These are phyloP conservation scores for Eupithecia centaureata DNA, from an alignment of 2,888 invertebrate genomes.

Conservation along the genomic window DNA sequence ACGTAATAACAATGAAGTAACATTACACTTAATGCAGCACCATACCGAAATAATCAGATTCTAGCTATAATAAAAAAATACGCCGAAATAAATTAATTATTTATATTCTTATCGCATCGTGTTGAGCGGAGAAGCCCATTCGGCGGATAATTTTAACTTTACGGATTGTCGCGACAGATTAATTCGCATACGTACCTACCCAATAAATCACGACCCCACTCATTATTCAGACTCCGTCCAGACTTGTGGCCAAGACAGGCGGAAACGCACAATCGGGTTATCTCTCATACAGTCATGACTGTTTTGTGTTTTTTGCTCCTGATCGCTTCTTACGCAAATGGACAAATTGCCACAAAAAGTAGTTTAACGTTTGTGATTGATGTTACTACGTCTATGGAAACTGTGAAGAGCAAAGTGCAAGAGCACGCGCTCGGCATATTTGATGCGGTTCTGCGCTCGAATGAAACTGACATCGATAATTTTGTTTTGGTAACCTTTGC, in stretches of 20 bases:
- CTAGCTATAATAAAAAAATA: not conserved
- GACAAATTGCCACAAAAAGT: conserved; percentile 26
- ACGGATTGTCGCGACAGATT: not conserved
- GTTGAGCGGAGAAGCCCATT: not conserved
- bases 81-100: not conserved
- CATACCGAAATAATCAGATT: not conserved
- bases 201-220: not conserved
- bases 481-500: conserved; percentile 28
- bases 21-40: not conserved
- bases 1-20: not conserved
- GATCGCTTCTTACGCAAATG: not conserved
- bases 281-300: conserved; percentile 1
- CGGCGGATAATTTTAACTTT: not conserved
- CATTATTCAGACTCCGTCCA: not conserved
- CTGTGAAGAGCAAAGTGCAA: conserved; percentile 49
- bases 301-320: conserved; percentile 4
- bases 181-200: not conserved
- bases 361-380: conserved; percentile 60
- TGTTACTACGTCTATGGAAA: conserved; percentile 52
- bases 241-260: not conserved
- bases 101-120: not conserved
- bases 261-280: not conserved
- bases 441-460: conserved; percentile 8
- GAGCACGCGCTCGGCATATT: conserved; percentile 9
- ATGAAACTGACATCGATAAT: conserved; percentile 23